Evolutionary conservation across 2,113 vertebrate genomes (phyloP), one percentile per base, ranked within the genome.

Genomic region (Triplophysa rosa): DNA sequence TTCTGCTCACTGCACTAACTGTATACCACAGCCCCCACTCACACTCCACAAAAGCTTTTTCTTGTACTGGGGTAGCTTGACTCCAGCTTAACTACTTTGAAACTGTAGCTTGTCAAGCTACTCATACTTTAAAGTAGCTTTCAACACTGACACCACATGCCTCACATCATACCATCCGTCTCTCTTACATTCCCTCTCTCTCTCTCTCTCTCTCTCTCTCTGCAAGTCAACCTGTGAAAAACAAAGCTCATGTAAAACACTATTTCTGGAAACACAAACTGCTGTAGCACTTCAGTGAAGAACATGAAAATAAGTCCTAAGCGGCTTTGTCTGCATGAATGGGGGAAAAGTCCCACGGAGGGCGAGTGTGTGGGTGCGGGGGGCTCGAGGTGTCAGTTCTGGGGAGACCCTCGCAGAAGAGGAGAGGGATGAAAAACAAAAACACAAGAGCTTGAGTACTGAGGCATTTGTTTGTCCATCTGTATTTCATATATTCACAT

Each of bases 251-350:
- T 61, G 58, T 69, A 49, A 21, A 62, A 45, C 54, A 8, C 59
- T 72, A 80, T 80, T 80, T 72, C 47, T 56, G 62, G 67, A 37
- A 72, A 17, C n/a, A 14, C 13, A 26, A 49, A 17, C 59, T 65
- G 68, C 45, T 54, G 52, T 61, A 47, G 8, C 6, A 24, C 54
- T 29, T 80, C 68, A 79, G 14, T 62, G 56, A 64, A 47, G 37
- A 70, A 63, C 67, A 69, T 58, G 61, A 40, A n/a, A 63, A 65
- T 65, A 29, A 33, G 42, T 37, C 26, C 78, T 63, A 59, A 52
- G 47, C 8, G 59, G 24, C 40, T 63, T 37, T 24, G n/a, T 49
- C 10, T 69, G 19, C 45, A 79, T 56, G 67, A 72, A 40, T 65
- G 58, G 12, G 58, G 16, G 67, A 21, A 19, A 5, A 80, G 45